Conservation (phyloP, 2,797 vertebrate species). For the Eulemur albifrons region DNA sequence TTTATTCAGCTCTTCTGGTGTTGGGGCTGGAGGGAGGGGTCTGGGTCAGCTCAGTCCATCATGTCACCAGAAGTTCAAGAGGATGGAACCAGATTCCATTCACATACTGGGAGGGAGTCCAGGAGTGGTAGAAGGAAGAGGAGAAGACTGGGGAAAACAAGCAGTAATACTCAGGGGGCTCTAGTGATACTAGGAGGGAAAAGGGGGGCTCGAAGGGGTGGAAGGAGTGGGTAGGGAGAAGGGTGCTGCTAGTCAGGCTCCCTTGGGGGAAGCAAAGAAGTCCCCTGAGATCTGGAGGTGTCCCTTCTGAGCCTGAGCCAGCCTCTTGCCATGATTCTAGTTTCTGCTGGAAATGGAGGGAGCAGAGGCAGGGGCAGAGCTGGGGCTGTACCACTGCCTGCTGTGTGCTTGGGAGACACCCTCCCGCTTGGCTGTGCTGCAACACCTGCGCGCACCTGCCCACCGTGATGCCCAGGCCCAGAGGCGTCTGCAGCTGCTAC, state of each 20-base stretch:
- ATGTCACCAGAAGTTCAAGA: background rate
- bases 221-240: background rate
- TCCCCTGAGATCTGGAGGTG: background rate
- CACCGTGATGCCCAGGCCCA: constrained; percentile 81
- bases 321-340: constrained; percentile 61
- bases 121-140: background rate
- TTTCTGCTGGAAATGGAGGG: constrained; percentile 82
- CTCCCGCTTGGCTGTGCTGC: constrained; percentile 77
- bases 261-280: background rate
- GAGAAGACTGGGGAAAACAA: background rate
- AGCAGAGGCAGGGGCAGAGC: constrained; percentile 23
- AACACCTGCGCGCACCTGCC: constrained; percentile 79
- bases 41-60: background rate
- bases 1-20: constrained; percentile 47
- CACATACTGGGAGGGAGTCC: background rate
- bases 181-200: background rate
- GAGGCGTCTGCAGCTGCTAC: constrained; percentile 78
- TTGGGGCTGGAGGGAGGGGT: background rate
- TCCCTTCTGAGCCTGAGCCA: background rate
- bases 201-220: background rate
- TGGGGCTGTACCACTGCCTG: constrained; percentile 78
- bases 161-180: background rate
- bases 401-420: constrained; percentile 75
- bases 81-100: background rate
- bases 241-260: background rate